phyloP scores from a whole-genome alignment of 92 coral and sea anemone species.

The Paragorgia papillata region DNA sequence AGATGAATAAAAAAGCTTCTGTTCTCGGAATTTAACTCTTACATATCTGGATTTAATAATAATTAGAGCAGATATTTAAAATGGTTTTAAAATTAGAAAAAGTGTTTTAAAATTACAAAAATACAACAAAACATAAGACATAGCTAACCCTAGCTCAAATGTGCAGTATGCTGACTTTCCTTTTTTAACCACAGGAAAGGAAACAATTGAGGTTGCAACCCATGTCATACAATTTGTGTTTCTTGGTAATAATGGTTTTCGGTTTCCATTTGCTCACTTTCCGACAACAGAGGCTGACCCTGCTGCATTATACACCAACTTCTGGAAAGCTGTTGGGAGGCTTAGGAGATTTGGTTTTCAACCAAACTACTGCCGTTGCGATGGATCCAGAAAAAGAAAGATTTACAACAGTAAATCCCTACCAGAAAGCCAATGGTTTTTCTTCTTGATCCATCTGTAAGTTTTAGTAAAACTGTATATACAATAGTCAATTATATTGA shows the following conservation, averaged over 20 bases:
- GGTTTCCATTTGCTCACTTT: slow-evolving; percentile 64
- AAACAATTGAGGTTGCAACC: slow-evolving; percentile 40
- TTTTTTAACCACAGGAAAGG: slow-evolving; percentile 44
- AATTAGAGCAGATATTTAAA: too few species aligned
- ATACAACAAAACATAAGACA: too few species aligned
- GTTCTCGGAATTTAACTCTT: too few species aligned
- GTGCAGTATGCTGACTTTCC: too few species aligned
- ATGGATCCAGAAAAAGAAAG: slow-evolving; percentile 56
- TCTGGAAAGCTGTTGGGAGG: slow-evolving; percentile 58
- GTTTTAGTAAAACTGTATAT: neutral
- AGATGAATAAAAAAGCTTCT: too few species aligned
- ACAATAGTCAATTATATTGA: too few species aligned
- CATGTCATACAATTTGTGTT: slow-evolving; percentile 68
- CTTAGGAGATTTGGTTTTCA: slow-evolving; percentile 36
- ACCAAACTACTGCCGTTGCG: slow-evolving; percentile 49
- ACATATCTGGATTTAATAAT: too few species aligned
- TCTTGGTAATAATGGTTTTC: slow-evolving; percentile 52
- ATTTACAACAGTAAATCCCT: slow-evolving; percentile 51
- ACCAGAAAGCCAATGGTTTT: slow-evolving; percentile 50
- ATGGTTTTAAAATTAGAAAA: too few species aligned
- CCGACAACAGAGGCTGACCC: slow-evolving; percentile 59
- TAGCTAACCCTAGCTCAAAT: too few species aligned
- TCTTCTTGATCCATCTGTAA: slow-evolving; percentile 40
- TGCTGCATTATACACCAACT: slow-evolving; percentile 36
- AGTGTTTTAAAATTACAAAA: too few species aligned